Base-by-base conservation (phyloP, 2,888 invertebrate genomes). In the Drosophila nigricruria region DNA sequence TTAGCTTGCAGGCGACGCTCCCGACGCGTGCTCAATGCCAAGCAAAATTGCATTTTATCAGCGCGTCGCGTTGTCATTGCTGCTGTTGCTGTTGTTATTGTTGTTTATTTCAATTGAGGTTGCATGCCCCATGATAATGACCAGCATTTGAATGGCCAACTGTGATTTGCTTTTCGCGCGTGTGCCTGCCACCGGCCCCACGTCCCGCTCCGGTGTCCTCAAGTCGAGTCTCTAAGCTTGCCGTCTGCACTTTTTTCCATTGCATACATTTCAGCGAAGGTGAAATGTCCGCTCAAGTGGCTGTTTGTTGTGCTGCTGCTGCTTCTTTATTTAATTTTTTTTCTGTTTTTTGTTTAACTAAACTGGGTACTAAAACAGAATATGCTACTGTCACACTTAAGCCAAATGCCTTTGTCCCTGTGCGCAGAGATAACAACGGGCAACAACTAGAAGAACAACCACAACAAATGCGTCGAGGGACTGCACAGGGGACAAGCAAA, bases 11-110 rank as follows among this genome's bases (percentile, higher is more conserved):
- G 66, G 67, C 68, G 54, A 61, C 63, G 67, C 66, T 70, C 72
- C 50, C 56, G 65, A 67, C 59, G 62, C 67, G 70, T 70, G 61
- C 75, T 75, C 84, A 83, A 87, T 84, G 85, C 70, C 75, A 69
- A 57, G 45, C 60, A 38, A 86, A 79, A 86, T 86, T 80, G 88
- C 83, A 88, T 78, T 81, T 70, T 73, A 76, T 75, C 77, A 62
- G 68, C 43, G 40, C 27, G 47, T 23, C 43, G 23, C 50, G 14
- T 18, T 32, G 32, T 43, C 36, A 20, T 20, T 50, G 50, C 50
- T 50, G 16, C 30, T 20, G 47, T 3, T 36, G 20, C 8, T 38
- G 49, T 23, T 73, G 57, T 34, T 36, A 14, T 23, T 38, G 49
- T 32, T 73, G 58, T 50, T 43, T 58, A 64, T 50, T 65, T 70